phyloP scores from a whole-genome alignment of 2,888 invertebrate species.

The Amphipyra tragopoginis region DNA sequence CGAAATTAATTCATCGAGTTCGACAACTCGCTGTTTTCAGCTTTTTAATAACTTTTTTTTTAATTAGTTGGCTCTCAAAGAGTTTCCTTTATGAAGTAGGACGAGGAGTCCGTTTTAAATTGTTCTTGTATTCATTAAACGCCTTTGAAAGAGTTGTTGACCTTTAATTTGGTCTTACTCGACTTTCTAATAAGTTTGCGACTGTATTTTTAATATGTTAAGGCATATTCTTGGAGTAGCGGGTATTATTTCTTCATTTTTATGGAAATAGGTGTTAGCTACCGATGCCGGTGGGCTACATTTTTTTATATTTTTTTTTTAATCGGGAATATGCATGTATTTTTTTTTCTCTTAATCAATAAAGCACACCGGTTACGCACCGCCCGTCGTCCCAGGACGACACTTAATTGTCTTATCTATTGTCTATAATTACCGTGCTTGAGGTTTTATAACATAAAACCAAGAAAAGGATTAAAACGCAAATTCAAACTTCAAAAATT shows the following conservation, averaged over 20 bases:
- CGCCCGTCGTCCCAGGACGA: no score
- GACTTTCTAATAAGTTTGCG: constrained; percentile 43
- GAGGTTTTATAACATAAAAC: no score
- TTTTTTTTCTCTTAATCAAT: no score
- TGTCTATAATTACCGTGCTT: no score
- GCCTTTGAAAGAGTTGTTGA: constrained; percentile 63
- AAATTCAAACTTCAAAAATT: no score
- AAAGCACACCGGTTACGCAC: no score
- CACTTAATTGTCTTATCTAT: no score
- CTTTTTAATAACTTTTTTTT: constrained; percentile 68
- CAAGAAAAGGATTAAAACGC: no score
- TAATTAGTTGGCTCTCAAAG: constrained; percentile 68
- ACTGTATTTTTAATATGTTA: constrained; percentile 35
- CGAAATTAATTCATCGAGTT: constrained; percentile 79
- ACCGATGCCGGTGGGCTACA: no score
- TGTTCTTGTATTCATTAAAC: constrained; percentile 65
- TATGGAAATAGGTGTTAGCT: no score
- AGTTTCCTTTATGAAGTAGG: constrained; percentile 58
- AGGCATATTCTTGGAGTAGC: not conserved
- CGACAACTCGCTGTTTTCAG: constrained; percentile 60
- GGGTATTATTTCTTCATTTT: not conserved
- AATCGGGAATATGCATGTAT: no score
- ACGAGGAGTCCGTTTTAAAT: constrained; percentile 56
- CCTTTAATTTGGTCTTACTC: constrained; percentile 61
- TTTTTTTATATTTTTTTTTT: no score